Percentiles rank a stretch among this genome's conserved stretches.
Evolutionary conservation across 2,113 vertebrate species (phyloP).

Genomic region (Triplophysa dalaica): DNA sequence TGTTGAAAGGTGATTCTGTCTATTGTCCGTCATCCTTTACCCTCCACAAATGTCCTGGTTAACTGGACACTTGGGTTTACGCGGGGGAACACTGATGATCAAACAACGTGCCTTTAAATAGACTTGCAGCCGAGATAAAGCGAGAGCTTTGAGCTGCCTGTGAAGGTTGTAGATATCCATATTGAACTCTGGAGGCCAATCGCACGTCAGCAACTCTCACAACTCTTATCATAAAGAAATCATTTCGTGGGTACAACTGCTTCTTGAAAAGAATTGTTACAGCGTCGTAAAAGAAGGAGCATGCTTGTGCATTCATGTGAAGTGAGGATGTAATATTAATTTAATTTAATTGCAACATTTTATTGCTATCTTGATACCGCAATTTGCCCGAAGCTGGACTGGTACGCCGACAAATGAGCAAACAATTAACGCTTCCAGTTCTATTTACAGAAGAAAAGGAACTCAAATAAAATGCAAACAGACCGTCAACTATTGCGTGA

Average conservation of each 20-base stretch:
- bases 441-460: neutral
- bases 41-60: slow-evolving; percentile 28
- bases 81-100: slow-evolving; percentile 26
- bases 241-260: neutral
- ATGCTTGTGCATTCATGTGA: neutral
- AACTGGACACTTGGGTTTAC: slow-evolving; percentile 5
- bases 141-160: neutral
- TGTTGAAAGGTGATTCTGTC: slow-evolving; percentile 33
- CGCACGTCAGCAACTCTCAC: neutral
- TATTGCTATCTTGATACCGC: neutral
- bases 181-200: neutral
- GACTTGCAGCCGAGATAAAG: slow-evolving; percentile 27
- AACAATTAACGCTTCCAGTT: neutral
- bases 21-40: slow-evolving; percentile 31
- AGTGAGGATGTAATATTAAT: neutral
- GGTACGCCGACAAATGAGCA: neutral
- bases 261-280: neutral
- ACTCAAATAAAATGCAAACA: neutral
- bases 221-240: neutral
- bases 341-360: neutral
- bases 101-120: slow-evolving; percentile 32
- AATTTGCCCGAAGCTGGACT: neutral
- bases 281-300: neutral
- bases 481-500: neutral
- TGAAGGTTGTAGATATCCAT: neutral